Evolutionary conservation across 2,888 invertebrate genomes (phyloP), one percentile per base, ranked within the genome.

Genomic region (Volucella inanis): DNA sequence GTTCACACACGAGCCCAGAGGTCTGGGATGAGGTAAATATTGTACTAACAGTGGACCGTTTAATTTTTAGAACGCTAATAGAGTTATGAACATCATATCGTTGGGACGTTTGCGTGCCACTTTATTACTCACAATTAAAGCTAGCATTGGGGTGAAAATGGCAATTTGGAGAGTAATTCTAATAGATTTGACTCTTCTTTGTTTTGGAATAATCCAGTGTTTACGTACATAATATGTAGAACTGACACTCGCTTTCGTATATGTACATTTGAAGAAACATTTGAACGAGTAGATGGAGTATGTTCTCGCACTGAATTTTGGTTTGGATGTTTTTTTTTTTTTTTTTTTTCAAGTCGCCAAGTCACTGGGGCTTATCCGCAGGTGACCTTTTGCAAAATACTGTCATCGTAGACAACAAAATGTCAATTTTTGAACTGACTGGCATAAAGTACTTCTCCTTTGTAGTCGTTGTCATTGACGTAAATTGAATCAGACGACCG

Each of bases 1-100:
- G 68, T 68, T 62, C 74, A 50, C 55, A 57, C 57, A 43, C 52
- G 11, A 8, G 11, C 41, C 71, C 70, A 0, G 65, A 18, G 64
- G 59, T 49, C 54, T 65, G 49, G 61, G 43, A 43, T 77, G n/a
- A 78, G 50, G 47, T 64, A 50, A 31, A 31, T 31, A n/a, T n/a
- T n/a, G n/a, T n/a, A 31, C 31, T 0, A 31, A 2, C 6, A 31
- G 6, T 31, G 6, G 31, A 31, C 31, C 39, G 65, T 55, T 39
- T 77, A 45, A 65, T 54, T 67, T 71, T 61, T 15, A 82, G 41
- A 82, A 76, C 59, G 52, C 41, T 54, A 71, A 61, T 47, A 52
- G 41, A 59, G 57, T 61, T 52, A 65, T 81, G 43, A 39, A 18
- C 31, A 45, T 65, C 50, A 49, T 50, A 50, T 70, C 52, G 49